Percentiles rank a stretch among this genome's conserved stretches.
Evolutionary conservation across 2,888 invertebrate species (phyloP).

Genomic region (Proisotoma minuta): DNA sequence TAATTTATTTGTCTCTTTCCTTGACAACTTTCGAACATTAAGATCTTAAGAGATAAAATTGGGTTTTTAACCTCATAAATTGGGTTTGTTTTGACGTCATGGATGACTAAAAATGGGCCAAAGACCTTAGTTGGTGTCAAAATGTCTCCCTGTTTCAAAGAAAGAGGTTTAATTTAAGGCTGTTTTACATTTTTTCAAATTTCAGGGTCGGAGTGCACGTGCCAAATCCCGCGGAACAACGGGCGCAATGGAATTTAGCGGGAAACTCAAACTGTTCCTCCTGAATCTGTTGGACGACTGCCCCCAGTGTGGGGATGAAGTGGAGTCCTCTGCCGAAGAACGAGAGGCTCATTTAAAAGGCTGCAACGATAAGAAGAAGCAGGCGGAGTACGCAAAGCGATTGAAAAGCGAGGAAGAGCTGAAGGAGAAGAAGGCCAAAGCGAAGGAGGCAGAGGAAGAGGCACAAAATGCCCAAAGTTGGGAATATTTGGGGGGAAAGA

Average conservation of each 20-base stretch:
- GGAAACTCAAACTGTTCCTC: slow-evolving; percentile 16
- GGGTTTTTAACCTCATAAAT: too few relatives aligned
- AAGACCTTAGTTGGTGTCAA: too few relatives aligned
- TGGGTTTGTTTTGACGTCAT: too few relatives aligned
- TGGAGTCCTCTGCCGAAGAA: background rate
- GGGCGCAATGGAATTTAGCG: background rate
- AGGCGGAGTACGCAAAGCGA: slow-evolving; percentile 17
- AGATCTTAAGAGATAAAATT: too few relatives aligned
- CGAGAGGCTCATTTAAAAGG: slow-evolving; percentile 9
- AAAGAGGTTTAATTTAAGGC: too few relatives aligned
- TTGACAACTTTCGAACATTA: too few relatives aligned
- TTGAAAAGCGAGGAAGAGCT: slow-evolving; percentile 2
- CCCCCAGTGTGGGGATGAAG: slow-evolving; percentile 21
- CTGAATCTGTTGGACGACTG: slow-evolving; percentile 17
- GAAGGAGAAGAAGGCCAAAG: slow-evolving; percentile 11
- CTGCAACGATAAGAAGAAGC: slow-evolving; percentile 18
- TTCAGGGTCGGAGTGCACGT: background rate
- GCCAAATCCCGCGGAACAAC: background rate
- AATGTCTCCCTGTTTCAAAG: too few relatives aligned
- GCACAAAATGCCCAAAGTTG: slow-evolving; percentile 15
- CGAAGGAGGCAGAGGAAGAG: slow-evolving; percentile 14
- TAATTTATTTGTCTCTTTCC: too few relatives aligned
- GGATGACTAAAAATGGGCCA: too few relatives aligned
- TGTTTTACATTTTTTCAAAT: too few relatives aligned
- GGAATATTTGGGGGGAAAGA: slow-evolving; percentile 20